phyloP scores from a whole-genome alignment of 1,140 invertebrate species.

The Pseudomyrmex pallidus region DNA sequence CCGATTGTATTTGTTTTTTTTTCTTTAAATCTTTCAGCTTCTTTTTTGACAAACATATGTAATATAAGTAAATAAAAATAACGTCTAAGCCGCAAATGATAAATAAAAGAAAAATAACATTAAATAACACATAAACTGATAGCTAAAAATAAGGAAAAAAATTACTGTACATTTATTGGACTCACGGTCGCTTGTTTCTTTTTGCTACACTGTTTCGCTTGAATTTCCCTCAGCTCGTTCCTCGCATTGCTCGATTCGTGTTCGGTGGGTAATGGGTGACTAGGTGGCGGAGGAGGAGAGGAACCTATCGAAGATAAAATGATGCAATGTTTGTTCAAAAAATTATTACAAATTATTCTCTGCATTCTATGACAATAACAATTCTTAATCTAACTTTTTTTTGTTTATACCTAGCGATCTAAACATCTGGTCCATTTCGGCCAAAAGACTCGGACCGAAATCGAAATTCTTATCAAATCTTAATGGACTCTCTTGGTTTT shows the following conservation, averaged over 20 bases:
- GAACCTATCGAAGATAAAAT: constrained; percentile 72
- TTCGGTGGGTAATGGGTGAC: constrained; percentile 86
- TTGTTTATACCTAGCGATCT: constrained; percentile 88
- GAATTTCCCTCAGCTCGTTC: constrained; percentile 91
- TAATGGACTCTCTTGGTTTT: constrained; percentile 86
- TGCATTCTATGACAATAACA: neutral
- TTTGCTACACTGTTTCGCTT: constrained; percentile 86
- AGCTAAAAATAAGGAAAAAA: constrained; percentile 72
- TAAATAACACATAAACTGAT: constrained; percentile 63
- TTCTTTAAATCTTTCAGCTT: constrained; percentile 26
- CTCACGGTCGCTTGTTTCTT: constrained; percentile 92
- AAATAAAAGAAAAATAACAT: constrained; percentile 62
- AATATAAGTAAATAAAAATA: constrained; percentile 53
- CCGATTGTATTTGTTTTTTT: neutral
- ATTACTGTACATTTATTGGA: constrained; percentile 83
- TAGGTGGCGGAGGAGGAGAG: constrained; percentile 79
- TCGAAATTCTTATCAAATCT: constrained; percentile 89
- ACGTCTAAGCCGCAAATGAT: constrained; percentile 66
- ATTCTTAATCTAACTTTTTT: neutral
- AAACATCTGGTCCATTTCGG: constrained; percentile 98
- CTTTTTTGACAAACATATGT: constrained; percentile 21
- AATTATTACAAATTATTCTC: too few relatives aligned
- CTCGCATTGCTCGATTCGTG: constrained; percentile 89
- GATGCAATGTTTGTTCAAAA: neutral
- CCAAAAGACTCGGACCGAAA: constrained; percentile 96